Evolutionary conservation across 2,113 vertebrate species (phyloP).

Genomic region (Centropristis striata): DNA sequence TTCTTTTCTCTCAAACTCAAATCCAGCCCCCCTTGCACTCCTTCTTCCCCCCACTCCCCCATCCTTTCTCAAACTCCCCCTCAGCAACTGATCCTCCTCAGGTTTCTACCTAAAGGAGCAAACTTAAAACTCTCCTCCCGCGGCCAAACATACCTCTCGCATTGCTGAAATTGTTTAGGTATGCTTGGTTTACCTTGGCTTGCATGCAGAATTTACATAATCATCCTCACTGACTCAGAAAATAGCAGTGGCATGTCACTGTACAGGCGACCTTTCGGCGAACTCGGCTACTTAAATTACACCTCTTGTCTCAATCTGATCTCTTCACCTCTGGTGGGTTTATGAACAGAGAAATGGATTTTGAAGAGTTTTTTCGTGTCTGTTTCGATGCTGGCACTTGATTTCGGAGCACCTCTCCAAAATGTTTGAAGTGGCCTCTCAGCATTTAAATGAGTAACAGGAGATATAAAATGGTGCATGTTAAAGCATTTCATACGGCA

Average conservation of each 20-base stretch:
- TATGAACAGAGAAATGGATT: constrained; percentile 38
- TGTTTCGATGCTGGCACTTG: constrained; percentile 18
- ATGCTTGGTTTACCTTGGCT: constrained; percentile 52
- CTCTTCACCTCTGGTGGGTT: constrained; percentile 28
- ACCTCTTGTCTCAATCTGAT: constrained; percentile 11
- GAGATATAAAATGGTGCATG: constrained; percentile 14
- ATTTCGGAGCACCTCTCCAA: constrained; percentile 39
- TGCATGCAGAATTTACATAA: constrained; percentile 50
- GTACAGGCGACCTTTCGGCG: constrained; percentile 35
- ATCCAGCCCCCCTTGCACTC: not conserved
- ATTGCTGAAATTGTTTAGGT: constrained; percentile 37
- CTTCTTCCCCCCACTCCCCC: not conserved
- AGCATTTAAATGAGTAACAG: constrained; percentile 36
- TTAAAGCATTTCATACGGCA: not conserved
- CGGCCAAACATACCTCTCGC: constrained; percentile 33
- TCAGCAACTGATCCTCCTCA: constrained; percentile 12
- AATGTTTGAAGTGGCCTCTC: constrained; percentile 39
- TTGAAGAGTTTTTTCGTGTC: constrained; percentile 33
- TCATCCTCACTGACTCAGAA: constrained; percentile 51
- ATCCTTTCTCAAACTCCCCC: not conserved
- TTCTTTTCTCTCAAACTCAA: too few species aligned
- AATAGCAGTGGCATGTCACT: constrained; percentile 47
- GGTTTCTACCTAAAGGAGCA: constrained; percentile 28
- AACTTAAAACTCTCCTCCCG: not conserved
- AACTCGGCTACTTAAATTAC: constrained; percentile 24